A percentile compares a stretch with the other conserved stretches of the same genome.
These are phyloP conservation scores for Leucopsar rothschildi DNA, from an alignment of 2,113 vertebrate genomes.

Conservation along the genomic window DNA sequence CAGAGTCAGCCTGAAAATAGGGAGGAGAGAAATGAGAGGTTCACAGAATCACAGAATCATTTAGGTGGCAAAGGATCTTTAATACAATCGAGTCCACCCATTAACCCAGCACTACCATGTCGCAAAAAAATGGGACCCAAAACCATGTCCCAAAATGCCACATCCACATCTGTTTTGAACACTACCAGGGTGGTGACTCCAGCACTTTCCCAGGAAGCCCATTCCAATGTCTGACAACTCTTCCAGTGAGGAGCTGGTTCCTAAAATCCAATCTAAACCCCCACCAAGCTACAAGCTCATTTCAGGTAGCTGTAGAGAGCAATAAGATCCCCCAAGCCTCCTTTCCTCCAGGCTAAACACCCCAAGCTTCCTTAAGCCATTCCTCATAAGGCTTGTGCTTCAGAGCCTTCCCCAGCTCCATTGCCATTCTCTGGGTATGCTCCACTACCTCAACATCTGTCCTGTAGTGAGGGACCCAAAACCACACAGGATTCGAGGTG, in stretches of 20 bases:
- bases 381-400: not conserved
- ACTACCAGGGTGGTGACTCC: too few species aligned
- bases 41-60: not conserved
- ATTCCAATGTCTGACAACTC: not conserved
- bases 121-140: too few species aligned
- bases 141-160: not conserved
- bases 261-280: not conserved
- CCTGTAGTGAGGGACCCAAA: not conserved
- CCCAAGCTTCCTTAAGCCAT: not conserved
- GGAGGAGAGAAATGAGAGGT: not conserved
- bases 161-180: not conserved
- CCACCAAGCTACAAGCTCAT: not conserved
- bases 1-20: not conserved
- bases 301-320: not conserved
- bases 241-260: not conserved
- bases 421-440: not conserved
- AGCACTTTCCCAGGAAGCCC: not conserved
- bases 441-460: not conserved
- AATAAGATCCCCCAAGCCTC: not conserved
- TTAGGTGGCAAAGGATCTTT: not conserved
- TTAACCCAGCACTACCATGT: not conserved
- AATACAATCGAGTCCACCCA: rapidly evolving
- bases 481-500: not conserved
- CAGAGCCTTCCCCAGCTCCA: not conserved
- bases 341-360: not conserved